Percentiles rank a stretch among this genome's conserved stretches.
phyloP scores from a whole-genome alignment of 2,797 vertebrate species.

The Lutra lutra region DNA sequence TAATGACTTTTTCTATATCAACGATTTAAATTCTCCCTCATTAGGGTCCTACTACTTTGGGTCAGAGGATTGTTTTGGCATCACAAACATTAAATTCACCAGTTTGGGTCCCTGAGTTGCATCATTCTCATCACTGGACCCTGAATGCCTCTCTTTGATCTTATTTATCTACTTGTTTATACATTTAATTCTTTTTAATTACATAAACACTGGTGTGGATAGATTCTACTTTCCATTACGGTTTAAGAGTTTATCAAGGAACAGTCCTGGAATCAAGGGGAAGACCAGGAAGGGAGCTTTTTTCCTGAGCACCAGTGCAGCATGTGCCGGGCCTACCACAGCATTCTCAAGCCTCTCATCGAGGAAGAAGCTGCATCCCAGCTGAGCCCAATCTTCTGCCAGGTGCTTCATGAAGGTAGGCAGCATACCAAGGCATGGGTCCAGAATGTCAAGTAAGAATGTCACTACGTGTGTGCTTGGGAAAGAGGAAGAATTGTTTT shows the following conservation, averaged over 20 bases:
- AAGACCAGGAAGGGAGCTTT: not conserved
- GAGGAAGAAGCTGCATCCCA: not conserved
- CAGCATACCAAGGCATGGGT: not conserved
- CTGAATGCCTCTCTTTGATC: not conserved
- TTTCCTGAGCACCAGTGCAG: not conserved
- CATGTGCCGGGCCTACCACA: not conserved
- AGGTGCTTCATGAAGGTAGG: not conserved
- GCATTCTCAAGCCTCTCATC: not conserved
- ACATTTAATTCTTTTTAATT: not conserved
- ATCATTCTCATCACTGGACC: not conserved
- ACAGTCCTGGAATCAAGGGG: not conserved
- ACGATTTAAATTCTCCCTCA: not conserved
- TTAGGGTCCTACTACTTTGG: not conserved
- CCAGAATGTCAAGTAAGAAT: not conserved
- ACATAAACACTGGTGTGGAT: not conserved
- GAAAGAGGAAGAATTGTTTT: not conserved
- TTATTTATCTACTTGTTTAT: not conserved
- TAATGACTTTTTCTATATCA: not conserved
- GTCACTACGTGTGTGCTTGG: not conserved
- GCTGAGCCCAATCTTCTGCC: not conserved
- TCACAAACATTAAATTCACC: not conserved
- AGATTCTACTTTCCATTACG: not conserved
- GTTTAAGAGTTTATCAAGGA: constrained; percentile 14
- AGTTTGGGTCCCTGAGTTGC: not conserved
- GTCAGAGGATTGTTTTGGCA: not conserved